Base-by-base conservation (phyloP, 2,888 invertebrate species). In the Dryocosmus kuriphilus region DNA sequence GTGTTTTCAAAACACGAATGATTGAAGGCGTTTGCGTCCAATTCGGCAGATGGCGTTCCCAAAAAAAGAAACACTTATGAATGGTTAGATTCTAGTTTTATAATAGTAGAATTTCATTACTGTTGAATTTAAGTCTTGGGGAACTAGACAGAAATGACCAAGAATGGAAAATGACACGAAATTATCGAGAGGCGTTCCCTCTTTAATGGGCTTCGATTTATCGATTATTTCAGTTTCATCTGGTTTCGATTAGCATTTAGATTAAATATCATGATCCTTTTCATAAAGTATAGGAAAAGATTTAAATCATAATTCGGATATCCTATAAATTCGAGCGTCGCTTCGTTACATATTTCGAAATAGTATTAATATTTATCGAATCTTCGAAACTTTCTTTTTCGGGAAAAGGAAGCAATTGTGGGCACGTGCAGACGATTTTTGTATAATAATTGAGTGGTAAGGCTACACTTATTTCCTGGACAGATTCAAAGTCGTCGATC, bases 1-100 rank as follows among this genome's bases (percentile, higher is more conserved):
- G 80, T 86, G 85, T 88, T 89, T 88, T 87, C 83, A 85, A 86
- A 89, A 88, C 86, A 85, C 82, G 84, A 84, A 84, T 85, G 85
- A 86, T 88, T 86, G 86, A 83, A 83, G 81, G 71, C 83, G 80
- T 81, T 82, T 78, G 75, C 79, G 77, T 61, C 77, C 62, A 16
- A 71, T 74, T 73, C 80, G 81, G 83, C 88, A 88, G 88, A 88
- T 88, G 87, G 81, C 79, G 79, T 77, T 79, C 75, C 73, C 74
- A 77, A 82, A 84, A 83, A 83, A 83, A 76, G 38, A 57, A 27
- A 57, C 71, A 46, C 67, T 71, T 30, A 61, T 76, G 27, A 67
- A 14, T 27, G 80, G 71, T 77, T 78, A 80, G 74, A 75, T 79
- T 76, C 79, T 63, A 71, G 24, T 67, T 76, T 76, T 65, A 30